A percentile compares a stretch with the other conserved stretches of the same genome.
Evolutionary conservation across 2,113 vertebrate genomes (phyloP).

Genomic region (Rhea americana): DNA sequence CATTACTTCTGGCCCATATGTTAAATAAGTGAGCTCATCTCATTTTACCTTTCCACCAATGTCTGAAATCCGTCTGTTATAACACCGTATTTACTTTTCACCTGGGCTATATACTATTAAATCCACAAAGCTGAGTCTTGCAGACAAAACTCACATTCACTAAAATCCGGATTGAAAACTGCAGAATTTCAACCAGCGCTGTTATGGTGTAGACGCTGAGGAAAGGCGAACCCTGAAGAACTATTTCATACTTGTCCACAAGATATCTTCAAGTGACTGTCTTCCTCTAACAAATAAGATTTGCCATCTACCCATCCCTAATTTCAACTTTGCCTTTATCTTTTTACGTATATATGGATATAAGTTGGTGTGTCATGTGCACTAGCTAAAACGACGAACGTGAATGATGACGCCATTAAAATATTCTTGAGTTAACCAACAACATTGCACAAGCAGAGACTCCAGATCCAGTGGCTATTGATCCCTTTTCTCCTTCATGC

Average conservation of each 20-base stretch:
- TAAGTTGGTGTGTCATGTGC: neutral
- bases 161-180: neutral
- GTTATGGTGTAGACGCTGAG: neutral
- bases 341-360: neutral
- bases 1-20: neutral
- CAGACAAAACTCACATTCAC: slow-evolving; percentile 43
- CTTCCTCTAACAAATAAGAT: neutral
- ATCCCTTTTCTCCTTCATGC: neutral
- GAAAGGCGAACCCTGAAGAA: neutral
- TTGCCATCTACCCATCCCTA: neutral
- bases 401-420: neutral
- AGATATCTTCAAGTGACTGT: neutral
- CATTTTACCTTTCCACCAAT: neutral
- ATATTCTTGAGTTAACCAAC: neutral
- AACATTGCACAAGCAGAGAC: neutral
- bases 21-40: slow-evolving; percentile 47
- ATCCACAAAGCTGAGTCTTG: neutral
- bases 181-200: neutral
- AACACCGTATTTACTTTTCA: slow-evolving; percentile 36
- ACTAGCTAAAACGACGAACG: neutral
- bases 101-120: slow-evolving; percentile 33
- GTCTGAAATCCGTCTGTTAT: slow-evolving; percentile 13
- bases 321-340: neutral
- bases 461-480: neutral
- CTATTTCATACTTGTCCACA: neutral